A percentile compares a stretch with the other conserved stretches of the same genome.
phyloP scores from a whole-genome alignment of 2,888 invertebrate species.

The Malacosoma neustria region DNA sequence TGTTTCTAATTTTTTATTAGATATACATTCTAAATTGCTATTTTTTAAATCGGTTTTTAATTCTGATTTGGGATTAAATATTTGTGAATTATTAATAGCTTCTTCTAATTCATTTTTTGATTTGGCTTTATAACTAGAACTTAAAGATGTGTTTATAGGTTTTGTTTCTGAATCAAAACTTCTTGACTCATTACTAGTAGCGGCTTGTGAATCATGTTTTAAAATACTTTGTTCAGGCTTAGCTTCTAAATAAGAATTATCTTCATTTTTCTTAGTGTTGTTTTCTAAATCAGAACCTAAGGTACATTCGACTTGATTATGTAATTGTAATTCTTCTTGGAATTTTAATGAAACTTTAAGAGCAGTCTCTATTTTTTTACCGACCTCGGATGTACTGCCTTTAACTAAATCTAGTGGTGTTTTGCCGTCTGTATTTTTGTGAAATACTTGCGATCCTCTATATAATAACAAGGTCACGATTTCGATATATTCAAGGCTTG shows the following conservation, averaged over 20 bases:
- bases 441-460: slow-evolving; percentile 13
- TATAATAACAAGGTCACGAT: slow-evolving; percentile 15
- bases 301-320: not conserved
- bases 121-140: too few species aligned
- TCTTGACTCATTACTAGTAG: too few species aligned
- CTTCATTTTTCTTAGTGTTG: too few species aligned
- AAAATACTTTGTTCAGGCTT: too few species aligned
- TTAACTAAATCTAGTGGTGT: slow-evolving; percentile 18
- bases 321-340: slow-evolving; percentile 1
- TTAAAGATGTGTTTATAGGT: too few species aligned
- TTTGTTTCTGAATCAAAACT: not conserved
- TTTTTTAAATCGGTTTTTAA: too few species aligned
- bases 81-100: not conserved
- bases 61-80: too few species aligned
- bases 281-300: too few species aligned
- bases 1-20: too few species aligned
- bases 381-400: slow-evolving; percentile 4
- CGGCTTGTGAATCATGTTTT: not conserved
- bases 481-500: slow-evolving; percentile 12
- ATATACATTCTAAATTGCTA: too few species aligned
- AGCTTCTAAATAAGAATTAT: too few species aligned
- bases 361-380: slow-evolving; percentile 5
- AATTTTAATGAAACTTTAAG: slow-evolving; percentile 4
- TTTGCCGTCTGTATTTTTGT: slow-evolving; percentile 13
- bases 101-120: too few species aligned